These are phyloP conservation scores for Autographa pulchrina DNA, from an alignment of 2,888 invertebrate species.

Conservation along the genomic window DNA sequence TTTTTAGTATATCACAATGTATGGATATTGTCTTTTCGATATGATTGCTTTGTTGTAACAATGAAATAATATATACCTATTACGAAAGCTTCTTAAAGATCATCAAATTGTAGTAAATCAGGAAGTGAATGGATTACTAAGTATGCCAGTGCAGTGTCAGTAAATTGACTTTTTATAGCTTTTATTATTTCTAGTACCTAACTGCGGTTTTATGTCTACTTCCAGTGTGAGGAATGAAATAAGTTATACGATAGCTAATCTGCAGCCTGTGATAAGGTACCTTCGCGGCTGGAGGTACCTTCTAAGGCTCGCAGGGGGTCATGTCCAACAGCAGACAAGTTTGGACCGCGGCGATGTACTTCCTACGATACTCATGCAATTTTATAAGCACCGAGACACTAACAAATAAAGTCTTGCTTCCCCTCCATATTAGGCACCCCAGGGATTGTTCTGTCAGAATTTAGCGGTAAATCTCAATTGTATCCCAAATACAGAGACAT, in stretches of 20 bases:
- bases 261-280: conserved; percentile 10
- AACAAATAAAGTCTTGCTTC: conserved; percentile 53
- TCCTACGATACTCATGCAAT: conserved; percentile 38
- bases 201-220: neutral
- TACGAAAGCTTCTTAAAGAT: too few relatives aligned
- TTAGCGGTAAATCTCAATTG: conserved; percentile 71
- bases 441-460: conserved; percentile 62
- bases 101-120: too few relatives aligned
- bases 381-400: conserved; percentile 41
- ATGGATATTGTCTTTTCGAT: neutral
- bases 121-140: neutral
- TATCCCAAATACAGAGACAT: conserved; percentile 81
- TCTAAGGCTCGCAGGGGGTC: conserved; percentile 13
- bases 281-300: neutral
- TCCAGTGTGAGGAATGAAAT: neutral
- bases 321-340: conserved; percentile 22
- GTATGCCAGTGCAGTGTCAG: too few relatives aligned
- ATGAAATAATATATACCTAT: neutral
- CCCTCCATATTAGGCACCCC: conserved; percentile 49
- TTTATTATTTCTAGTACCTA: neutral
- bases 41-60: neutral
- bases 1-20: too few relatives aligned
- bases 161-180: neutral
- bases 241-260: neutral
- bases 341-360: conserved; percentile 28